phyloP scores from a whole-genome alignment of 2,888 invertebrate genomes.

The Gastracanthus pulcherrimus region DNA sequence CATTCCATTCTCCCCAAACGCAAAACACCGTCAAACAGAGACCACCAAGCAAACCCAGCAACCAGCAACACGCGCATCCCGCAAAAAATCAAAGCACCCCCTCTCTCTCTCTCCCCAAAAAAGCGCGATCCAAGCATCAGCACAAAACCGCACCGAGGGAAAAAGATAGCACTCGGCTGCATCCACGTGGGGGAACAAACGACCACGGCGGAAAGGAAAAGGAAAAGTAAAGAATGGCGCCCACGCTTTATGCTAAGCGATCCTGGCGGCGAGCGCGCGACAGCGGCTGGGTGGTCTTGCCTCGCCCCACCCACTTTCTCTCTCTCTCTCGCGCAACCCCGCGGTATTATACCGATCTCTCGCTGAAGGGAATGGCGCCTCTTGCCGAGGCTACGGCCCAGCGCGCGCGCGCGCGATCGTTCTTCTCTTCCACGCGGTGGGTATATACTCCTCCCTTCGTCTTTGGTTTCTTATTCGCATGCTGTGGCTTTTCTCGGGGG shows the following conservation, averaged over 20 bases:
- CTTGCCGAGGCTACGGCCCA: too few relatives aligned
- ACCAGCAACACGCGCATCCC: too few relatives aligned
- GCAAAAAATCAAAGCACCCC: not conserved
- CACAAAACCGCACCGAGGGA: not conserved
- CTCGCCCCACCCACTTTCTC: constrained; percentile 75
- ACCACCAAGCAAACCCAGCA: not conserved
- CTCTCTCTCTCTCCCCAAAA: not conserved
- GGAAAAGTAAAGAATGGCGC: constrained; percentile 73
- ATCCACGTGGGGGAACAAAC: not conserved
- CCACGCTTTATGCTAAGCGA: constrained; percentile 74
- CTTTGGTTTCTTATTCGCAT: not conserved
- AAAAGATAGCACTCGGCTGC: constrained; percentile 4
- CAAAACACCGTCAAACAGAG: not conserved
- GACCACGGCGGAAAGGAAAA: constrained; percentile 56
- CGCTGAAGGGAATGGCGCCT: constrained; percentile 40
- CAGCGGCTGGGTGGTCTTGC: constrained; percentile 77
- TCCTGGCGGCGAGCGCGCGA: constrained; percentile 63
- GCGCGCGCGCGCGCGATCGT: constrained; percentile 41
- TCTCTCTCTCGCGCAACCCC: too few relatives aligned
- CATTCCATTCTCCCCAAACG: too few relatives aligned
- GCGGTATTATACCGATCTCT: constrained; percentile 24
- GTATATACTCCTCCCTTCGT: constrained; percentile 5
- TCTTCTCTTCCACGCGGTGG: constrained; percentile 26
- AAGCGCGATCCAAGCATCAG: not conserved
- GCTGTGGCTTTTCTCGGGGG: not conserved